Evolutionary conservation across 1,140 invertebrate species (phyloP), one percentile per base, ranked within the genome.

Genomic region (Idris sp.): DNA sequence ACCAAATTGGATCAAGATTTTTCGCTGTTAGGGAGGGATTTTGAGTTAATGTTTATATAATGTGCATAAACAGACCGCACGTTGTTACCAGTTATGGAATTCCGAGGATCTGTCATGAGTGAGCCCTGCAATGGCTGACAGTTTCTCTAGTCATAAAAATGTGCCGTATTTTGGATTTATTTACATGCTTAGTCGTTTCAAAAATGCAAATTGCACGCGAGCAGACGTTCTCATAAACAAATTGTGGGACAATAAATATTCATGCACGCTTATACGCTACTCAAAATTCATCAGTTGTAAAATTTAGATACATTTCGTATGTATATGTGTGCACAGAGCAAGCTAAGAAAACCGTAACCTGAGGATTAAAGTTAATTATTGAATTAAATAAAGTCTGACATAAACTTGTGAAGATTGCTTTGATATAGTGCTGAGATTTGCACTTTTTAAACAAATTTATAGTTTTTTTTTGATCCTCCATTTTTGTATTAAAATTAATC

Each of bases 21-120:
- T 9, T n/a, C n/a, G n/a, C n/a, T n/a, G n/a, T n/a, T n/a, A n/a
- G n/a, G n/a, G n/a, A n/a, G n/a, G n/a, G n/a, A n/a, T n/a, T n/a
- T n/a, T n/a, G n/a, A n/a, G n/a, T n/a, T n/a, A 44, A 56, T 43
- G 11, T 43, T 31, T 43, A 38, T 16, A 19, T 31, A 46, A 31
- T 43, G 25, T 31, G 38, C 3, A 33, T 58, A 46, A 58, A 44
- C 18, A 36, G 30, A 11, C 16, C 28, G n/a, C n/a, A 16, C 10
- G 18, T 46, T 35, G 31, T 61, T 40, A 48, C 56, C 2, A 64
- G 59, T 26, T 36, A 43, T 16, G 48, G 48, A 35, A 53, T 64
- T 30, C 33, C n/a, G 41, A 18, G 11, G 28, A 53, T 64, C 53
- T 19, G 11, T 44, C 36, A 26, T 22, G 14, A 14, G 40, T 18